Percentiles rank a stretch among this genome's conserved stretches.
These are phyloP conservation scores for Mallotus villosus DNA, from an alignment of 2,797 vertebrate species.

Conservation along the genomic window DNA sequence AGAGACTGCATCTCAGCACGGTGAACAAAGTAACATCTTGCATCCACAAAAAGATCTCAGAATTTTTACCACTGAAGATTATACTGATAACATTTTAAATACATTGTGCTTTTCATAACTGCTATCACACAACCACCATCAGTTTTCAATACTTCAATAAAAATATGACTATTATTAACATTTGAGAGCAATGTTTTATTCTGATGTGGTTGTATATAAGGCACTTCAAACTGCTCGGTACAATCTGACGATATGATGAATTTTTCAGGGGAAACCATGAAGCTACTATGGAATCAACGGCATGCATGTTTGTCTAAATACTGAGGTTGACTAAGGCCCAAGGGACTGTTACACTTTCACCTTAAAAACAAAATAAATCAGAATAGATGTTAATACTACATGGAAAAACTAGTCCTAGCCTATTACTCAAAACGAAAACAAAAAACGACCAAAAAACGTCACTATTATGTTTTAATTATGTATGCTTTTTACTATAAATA, in stretches of 20 bases:
- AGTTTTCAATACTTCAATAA: neutral
- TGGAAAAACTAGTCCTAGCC: neutral
- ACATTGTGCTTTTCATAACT: slow-evolving; percentile 16
- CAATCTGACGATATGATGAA: slow-evolving; percentile 66
- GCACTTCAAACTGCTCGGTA: slow-evolving; percentile 74
- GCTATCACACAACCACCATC: slow-evolving; percentile 19
- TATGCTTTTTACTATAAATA: neutral
- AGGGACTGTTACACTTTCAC: neutral
- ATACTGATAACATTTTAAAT: neutral
- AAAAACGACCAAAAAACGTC: neutral
- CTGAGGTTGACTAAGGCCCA: neutral
- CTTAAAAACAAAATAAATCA: slow-evolving; percentile 1
- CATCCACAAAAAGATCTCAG: too few relatives aligned
- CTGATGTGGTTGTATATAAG: slow-evolving; percentile 60
- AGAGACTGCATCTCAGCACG: neutral
- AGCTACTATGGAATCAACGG: neutral
- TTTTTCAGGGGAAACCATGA: slow-evolving; percentile 16
- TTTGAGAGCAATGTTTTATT: slow-evolving; percentile 62
- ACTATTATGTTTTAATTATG: neutral
- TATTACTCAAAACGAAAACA: neutral
- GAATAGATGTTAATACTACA: neutral
- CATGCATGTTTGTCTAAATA: neutral
- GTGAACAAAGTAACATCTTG: neutral
- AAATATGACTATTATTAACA: slow-evolving; percentile 5
- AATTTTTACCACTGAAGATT: too few relatives aligned